These are phyloP conservation scores for Cantharis nigra DNA, from an alignment of 2,888 invertebrate genomes.

Conservation along the genomic window DNA sequence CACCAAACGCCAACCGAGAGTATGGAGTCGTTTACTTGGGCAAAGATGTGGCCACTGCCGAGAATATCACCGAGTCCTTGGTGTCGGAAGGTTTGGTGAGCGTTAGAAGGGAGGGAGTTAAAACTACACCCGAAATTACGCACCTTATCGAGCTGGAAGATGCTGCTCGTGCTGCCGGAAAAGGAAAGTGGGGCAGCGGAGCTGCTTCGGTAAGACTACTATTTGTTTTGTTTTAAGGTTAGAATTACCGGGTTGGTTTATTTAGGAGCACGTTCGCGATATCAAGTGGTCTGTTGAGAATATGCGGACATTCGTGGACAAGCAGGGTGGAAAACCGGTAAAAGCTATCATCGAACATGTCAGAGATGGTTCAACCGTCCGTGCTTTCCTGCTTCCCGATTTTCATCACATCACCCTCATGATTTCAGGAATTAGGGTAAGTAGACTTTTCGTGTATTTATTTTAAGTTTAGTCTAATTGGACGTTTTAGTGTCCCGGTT, in stretches of 20 bases:
- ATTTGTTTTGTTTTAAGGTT: slow-evolving; percentile 1
- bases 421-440: slow-evolving; percentile 89
- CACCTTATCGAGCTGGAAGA: slow-evolving; percentile 86
- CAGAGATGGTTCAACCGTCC: slow-evolving; percentile 93
- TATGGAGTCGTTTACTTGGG: slow-evolving; percentile 88
- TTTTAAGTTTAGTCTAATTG: too few species aligned
- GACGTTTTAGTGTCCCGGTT: slow-evolving; percentile 70
- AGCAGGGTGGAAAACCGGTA: slow-evolving; percentile 82
- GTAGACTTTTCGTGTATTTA: slow-evolving; percentile 36
- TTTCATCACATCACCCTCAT: slow-evolving; percentile 92
- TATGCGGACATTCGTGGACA: slow-evolving; percentile 76
- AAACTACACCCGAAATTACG: slow-evolving; percentile 67
- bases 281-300: slow-evolving; percentile 91
- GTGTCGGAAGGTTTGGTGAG: slow-evolving; percentile 89
- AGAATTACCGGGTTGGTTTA: slow-evolving; percentile 25
- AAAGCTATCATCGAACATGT: slow-evolving; percentile 97
- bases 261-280: slow-evolving; percentile 76
- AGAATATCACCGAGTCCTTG: slow-evolving; percentile 87
- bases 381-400: slow-evolving; percentile 88
- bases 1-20: slow-evolving; percentile 80
- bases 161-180: slow-evolving; percentile 82
- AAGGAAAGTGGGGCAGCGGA: slow-evolving; percentile 73
- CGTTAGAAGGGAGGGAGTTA: slow-evolving; percentile 72
- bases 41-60: slow-evolving; percentile 71
- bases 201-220: slow-evolving; percentile 37